phyloP scores from a whole-genome alignment of 2,113 vertebrate genomes.

The Herpetotheres cachinnans region DNA sequence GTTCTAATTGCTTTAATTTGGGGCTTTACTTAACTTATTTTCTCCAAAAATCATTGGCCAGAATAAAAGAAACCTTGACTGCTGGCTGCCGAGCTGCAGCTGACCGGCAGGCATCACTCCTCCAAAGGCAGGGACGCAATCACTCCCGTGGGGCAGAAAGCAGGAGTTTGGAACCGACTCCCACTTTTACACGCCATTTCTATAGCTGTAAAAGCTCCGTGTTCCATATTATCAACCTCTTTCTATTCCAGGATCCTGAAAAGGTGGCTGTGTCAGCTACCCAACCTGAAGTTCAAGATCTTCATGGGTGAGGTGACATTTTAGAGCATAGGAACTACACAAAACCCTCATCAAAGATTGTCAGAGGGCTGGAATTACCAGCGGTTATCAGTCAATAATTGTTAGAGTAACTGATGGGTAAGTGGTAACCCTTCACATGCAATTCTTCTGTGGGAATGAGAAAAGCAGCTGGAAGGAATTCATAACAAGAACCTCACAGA shows the following conservation, averaged over 20 bases:
- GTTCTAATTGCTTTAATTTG: neutral
- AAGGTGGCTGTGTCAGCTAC: neutral
- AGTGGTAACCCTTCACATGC: conserved; percentile 38
- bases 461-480: conserved; percentile 68
- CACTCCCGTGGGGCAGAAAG: neutral
- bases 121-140: neutral
- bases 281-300: conserved; percentile 8
- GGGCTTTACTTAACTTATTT: neutral
- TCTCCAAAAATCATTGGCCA: neutral
- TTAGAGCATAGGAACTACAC: neutral
- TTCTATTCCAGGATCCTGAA: neutral
- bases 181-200: neutral
- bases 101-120: neutral
- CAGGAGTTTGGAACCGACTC: neutral
- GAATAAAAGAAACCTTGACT: neutral
- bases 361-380: conserved; percentile 9
- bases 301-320: neutral
- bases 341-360: conserved; percentile 31
- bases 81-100: neutral
- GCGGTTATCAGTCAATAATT: conserved; percentile 53
- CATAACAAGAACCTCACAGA: conserved; percentile 20
- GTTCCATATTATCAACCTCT: neutral
- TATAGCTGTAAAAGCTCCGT: neutral
- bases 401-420: conserved; percentile 15
- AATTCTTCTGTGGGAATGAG: conserved; percentile 38